These are phyloP conservation scores for Steatocranus sp. DNA, from an alignment of 2,797 vertebrate genomes.

Conservation along the genomic window DNA sequence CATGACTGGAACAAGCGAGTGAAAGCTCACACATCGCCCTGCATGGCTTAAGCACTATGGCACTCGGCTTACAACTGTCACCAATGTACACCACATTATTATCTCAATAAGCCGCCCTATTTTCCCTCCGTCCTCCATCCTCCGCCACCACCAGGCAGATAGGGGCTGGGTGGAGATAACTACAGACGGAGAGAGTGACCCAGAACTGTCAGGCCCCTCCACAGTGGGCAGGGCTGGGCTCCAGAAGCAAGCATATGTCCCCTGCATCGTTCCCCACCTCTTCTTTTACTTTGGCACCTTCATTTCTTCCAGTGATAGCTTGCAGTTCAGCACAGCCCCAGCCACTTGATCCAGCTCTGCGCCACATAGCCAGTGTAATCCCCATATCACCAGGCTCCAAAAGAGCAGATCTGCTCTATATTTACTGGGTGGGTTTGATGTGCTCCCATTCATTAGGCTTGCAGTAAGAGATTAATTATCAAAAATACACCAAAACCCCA, in stretches of 20 bases:
- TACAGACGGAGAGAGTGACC: conserved; percentile 71
- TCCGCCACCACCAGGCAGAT: conserved; percentile 56
- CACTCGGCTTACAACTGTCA: conserved; percentile 78
- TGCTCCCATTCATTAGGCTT: conserved; percentile 72
- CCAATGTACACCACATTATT: conserved; percentile 74
- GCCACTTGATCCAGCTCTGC: conserved; percentile 74
- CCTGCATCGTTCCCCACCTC: conserved; percentile 62
- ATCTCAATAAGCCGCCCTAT: conserved; percentile 81
- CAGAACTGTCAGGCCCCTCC: conserved; percentile 80
- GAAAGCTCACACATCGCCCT: conserved; percentile 58
- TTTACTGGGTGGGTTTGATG: conserved; percentile 75
- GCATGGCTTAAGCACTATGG: conserved; percentile 68
- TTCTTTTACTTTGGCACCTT: conserved; percentile 72
- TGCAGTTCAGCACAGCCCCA: conserved; percentile 57
- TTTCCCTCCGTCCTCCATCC: conserved; percentile 70
- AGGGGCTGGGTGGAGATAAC: conserved; percentile 68
- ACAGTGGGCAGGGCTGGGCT: conserved; percentile 70
- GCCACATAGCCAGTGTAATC: conserved; percentile 78
- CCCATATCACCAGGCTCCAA: conserved; percentile 72
- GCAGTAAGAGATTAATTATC: conserved; percentile 73
- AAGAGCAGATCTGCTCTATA: conserved; percentile 77
- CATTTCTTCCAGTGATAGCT: conserved; percentile 62
- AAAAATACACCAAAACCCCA: conserved; percentile 65
- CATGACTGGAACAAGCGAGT: conserved; percentile 56
- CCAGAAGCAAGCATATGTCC: conserved; percentile 69